Evolutionary conservation across 1,140 invertebrate genomes (phyloP), one percentile per base, ranked within the genome.

Genomic region (Chelonus insularis): DNA sequence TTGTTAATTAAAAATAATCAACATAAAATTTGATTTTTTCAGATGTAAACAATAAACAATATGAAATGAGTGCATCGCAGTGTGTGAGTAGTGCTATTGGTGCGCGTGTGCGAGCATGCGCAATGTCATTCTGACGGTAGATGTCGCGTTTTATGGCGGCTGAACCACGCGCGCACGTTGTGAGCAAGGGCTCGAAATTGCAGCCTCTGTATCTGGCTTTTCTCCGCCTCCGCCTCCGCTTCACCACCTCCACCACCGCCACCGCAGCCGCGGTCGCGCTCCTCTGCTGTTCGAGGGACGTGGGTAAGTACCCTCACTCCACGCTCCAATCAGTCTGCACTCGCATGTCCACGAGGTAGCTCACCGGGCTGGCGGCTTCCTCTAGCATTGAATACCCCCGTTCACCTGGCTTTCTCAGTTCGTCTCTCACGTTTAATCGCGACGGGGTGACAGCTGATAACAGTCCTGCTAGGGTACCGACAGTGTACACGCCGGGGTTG

Each of bases 341-440:
- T 64, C 56, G 62, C 62, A 64, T 64, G 62, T 58, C 62, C 62
- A 64, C 62, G 62, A 64, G 62, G 57, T 64, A 64, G 62, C 62
- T 64, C 62, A 58, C 56, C 51, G 57, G 58, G 50, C 58, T 60
- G 62, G 45, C 57, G 48, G 51, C 62, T 59, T 64, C 57, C 62
- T 54, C 62, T 58, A 45, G 39, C 62, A 51, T 36, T 34, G 25
- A 34, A 32, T 34, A 51, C 61, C 43, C 57, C 20, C 50, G 18
- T 25, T 45, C 29, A 56, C 36, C 51, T 54, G n/a, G 20, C 48
- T 23, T 43, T 43, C 52, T 32, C 29, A 41, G 18, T 32, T 52
- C 12, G 52, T 60, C 48, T 43, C 39, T 41, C 50, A 25, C 32
- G 8, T 25, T 55, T 29, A 39, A 14, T 18, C 18, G 52, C 34